A percentile compares a stretch with the other conserved stretches of the same genome.
phyloP scores from a whole-genome alignment of 2,888 invertebrate genomes.

The Dynastes tityus region DNA sequence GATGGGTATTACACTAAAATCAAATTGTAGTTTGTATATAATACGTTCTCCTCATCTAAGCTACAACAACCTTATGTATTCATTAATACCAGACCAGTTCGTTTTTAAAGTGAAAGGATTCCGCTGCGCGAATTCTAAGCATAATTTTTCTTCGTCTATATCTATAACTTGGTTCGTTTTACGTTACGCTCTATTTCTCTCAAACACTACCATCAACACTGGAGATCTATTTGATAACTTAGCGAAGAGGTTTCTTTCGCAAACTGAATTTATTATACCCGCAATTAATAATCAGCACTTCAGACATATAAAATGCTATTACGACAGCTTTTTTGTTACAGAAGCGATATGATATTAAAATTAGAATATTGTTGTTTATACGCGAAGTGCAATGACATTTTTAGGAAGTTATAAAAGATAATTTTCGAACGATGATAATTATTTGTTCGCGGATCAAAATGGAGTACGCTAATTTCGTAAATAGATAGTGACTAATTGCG shows the following conservation, averaged over 20 bases:
- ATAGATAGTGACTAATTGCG: too few species aligned
- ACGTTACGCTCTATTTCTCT: constrained; percentile 35
- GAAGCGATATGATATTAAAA: not conserved
- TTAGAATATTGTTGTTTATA: not conserved
- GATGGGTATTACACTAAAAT: not conserved
- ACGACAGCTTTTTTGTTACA: not conserved
- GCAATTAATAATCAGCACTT: not conserved
- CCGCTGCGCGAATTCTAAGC: not conserved
- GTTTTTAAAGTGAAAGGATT: constrained; percentile 45
- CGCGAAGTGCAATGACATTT: too few species aligned
- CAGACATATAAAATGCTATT: not conserved
- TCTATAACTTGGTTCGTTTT: constrained; percentile 10
- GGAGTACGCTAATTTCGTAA: too few species aligned
- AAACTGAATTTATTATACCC: constrained; percentile 10
- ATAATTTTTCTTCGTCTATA: constrained; percentile 22
- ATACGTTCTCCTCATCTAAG: not conserved
- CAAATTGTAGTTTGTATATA: too few species aligned
- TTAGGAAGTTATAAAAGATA: not conserved
- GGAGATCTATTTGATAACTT: constrained; percentile 17
- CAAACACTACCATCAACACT: not conserved
- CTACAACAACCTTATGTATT: not conserved
- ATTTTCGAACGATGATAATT: too few species aligned
- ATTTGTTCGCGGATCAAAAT: too few species aligned
- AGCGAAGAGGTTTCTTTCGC: not conserved
- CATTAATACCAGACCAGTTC: not conserved